phyloP scores from a whole-genome alignment of 2,797 vertebrate species.

The Phrynocephalus guinanensis region DNA sequence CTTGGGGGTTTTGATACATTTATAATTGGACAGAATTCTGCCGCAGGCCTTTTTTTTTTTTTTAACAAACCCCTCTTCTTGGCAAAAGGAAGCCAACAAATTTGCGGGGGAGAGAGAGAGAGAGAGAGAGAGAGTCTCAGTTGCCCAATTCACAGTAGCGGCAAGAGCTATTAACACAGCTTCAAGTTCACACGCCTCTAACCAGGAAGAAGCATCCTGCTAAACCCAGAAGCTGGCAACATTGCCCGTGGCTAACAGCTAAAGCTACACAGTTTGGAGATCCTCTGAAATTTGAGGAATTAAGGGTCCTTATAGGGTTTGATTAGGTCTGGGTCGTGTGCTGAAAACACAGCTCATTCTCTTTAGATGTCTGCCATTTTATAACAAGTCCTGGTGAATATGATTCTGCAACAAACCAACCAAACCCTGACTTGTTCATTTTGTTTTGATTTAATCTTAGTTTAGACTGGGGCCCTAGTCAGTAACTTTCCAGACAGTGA shows the following conservation, averaged over 20 bases:
- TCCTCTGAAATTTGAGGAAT: background rate
- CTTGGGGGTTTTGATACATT: background rate
- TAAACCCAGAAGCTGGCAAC: background rate
- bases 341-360: background rate
- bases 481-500: background rate
- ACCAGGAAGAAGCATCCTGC: background rate
- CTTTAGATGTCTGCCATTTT: background rate
- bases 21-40: background rate
- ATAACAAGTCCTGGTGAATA: too few relatives aligned
- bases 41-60: background rate
- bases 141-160: background rate
- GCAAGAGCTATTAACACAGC: background rate
- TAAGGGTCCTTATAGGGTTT: background rate
- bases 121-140: background rate
- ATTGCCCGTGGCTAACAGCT: background rate
- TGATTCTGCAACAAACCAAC: background rate
- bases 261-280: background rate
- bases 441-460: background rate
- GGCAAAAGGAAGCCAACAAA: background rate
- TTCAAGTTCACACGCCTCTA: background rate
- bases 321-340: background rate
- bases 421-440: background rate
- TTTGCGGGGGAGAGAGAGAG: background rate
- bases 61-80: slow-evolving; percentile 1
- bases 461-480: background rate